Base-by-base conservation (phyloP, 35 echinoderm and acorn worm species). In the Patiria miniata region DNA sequence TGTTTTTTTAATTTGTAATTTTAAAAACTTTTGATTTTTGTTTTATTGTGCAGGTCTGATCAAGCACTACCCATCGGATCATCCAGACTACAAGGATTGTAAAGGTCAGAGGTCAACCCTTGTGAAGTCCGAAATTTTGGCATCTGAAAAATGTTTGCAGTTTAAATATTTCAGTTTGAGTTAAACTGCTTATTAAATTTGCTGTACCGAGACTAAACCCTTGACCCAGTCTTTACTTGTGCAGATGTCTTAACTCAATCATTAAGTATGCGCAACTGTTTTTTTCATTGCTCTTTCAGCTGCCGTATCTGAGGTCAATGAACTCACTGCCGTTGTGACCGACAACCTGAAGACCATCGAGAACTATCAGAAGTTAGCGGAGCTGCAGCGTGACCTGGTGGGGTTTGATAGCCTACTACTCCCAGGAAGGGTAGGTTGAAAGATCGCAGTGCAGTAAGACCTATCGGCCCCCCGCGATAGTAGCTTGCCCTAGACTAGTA, bases 341-440 rank as follows among this genome's bases (percentile, higher is more conserved):
- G 93, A 94, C 2, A 93, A 90, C 38, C 81, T 99, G 39, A 94
- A 95, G 68, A 80, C 73, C 26, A 89, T 99, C 26, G 79, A 85
- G 40, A 99, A 99, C 83, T 99, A 94, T 86, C 89, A 94, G 79
- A 99, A 99, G 73, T 61, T 94, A 69, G 94, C 92, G 19, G 96
- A 99, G 73, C 83, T 99, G 16, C 89, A 91, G 37, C 58, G 96
- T 77, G 96, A 99, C 83, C 83, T 99, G 0, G 96, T 99, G 3
- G 96, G 96, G 19, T 90, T 99, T 69, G 96, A 99, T 56, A 92
- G 91, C 23, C 89, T 99, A 3, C 87, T 95, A 9, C 93, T 91
- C 22, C 92, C 92, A 40, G 90, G 93, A 17, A 94, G 96, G 87
- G 96, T 99, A 90, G 83, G 96, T 30, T 30, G 23, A 36, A 61